These are phyloP conservation scores for Cryptotis parvus DNA, from an alignment of 2,113 vertebrate genomes.

Conservation along the genomic window DNA sequence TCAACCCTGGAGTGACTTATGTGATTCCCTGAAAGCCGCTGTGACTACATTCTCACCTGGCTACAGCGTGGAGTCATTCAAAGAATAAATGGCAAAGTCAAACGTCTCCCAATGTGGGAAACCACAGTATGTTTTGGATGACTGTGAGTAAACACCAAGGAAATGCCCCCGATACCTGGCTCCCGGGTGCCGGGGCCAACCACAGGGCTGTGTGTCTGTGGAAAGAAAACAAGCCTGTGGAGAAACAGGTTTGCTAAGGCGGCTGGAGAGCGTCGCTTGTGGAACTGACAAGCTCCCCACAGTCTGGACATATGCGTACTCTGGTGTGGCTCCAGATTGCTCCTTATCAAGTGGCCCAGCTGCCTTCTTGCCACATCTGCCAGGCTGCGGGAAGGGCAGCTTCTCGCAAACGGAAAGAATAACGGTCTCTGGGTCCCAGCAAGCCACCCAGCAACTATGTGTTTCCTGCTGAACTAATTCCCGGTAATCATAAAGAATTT, in stretches of 20 bases:
- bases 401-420: background rate
- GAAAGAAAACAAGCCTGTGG: conserved; percentile 24
- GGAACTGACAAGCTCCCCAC: conserved; percentile 32
- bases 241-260: conserved; percentile 26
- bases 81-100: conserved; percentile 3
- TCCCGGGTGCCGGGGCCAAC: background rate
- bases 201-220: background rate
- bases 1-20: background rate
- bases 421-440: background rate
- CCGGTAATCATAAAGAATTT: background rate
- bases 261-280: background rate
- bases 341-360: background rate
- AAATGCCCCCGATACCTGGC: background rate
- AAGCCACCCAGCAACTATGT: background rate
- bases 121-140: background rate
- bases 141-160: conserved; percentile 18
- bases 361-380: background rate
- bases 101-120: background rate
- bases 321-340: background rate
- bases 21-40: background rate
- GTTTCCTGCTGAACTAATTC: conserved; percentile 8
- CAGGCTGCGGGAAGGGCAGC: background rate
- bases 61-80: background rate
- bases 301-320: background rate
- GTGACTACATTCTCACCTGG: conserved; percentile 17